These are phyloP conservation scores for Choreutis nemorana DNA, from an alignment of 2,888 invertebrate genomes.

Conservation along the genomic window DNA sequence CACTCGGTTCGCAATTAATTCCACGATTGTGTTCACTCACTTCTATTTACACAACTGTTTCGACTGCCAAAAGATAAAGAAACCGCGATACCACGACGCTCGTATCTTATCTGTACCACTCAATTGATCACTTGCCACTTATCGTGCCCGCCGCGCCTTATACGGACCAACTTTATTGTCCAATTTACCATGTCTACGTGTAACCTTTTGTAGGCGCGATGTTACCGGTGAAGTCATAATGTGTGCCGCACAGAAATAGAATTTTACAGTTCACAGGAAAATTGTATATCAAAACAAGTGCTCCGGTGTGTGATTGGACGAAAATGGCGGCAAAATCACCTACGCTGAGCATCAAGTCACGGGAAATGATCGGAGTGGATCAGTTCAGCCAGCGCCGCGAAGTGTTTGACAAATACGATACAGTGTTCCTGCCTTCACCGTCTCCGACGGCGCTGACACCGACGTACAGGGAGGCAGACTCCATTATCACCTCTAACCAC, in stretches of 20 bases:
- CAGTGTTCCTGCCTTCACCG: slow-evolving; percentile 50
- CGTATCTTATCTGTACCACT: slow-evolving; percentile 59
- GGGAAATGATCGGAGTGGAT: slow-evolving; percentile 57
- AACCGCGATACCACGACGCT: slow-evolving; percentile 41
- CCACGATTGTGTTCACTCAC: slow-evolving; percentile 50
- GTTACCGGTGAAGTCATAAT: slow-evolving; percentile 63
- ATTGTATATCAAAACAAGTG: slow-evolving; percentile 60
- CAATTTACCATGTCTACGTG: slow-evolving; percentile 52
- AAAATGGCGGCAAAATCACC: slow-evolving; percentile 60
- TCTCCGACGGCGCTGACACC: slow-evolving; percentile 33
- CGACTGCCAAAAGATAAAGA: slow-evolving; percentile 59
- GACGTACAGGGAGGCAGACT: slow-evolving; percentile 37
- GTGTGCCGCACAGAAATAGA: slow-evolving; percentile 59
- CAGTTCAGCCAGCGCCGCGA: slow-evolving; percentile 61
- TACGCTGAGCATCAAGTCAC: slow-evolving; percentile 54
- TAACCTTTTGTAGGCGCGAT: slow-evolving; percentile 46
- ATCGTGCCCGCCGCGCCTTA: slow-evolving; percentile 56
- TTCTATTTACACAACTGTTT: slow-evolving; percentile 62
- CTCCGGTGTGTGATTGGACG: slow-evolving; percentile 62
- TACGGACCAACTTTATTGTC: slow-evolving; percentile 55
- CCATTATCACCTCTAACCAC: slow-evolving; percentile 52
- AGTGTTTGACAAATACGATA: slow-evolving; percentile 59
- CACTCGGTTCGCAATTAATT: slow-evolving; percentile 56
- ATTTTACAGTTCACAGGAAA: slow-evolving; percentile 57
- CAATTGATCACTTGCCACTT: slow-evolving; percentile 60